Evolutionary conservation across 2,888 invertebrate species (phyloP), one percentile per base, ranked within the genome.

Genomic region (Hypercompe scribonia): DNA sequence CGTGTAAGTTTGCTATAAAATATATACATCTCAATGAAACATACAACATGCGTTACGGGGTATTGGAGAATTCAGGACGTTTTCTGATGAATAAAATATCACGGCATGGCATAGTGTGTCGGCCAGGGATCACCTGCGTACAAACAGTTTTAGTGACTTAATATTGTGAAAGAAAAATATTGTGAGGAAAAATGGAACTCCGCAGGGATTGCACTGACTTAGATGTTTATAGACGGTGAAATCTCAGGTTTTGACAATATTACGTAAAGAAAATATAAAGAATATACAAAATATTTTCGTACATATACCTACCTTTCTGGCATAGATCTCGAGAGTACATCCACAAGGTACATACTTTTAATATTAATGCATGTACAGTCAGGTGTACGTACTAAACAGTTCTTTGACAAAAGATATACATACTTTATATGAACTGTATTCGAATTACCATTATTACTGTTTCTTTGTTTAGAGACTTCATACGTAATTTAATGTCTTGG

Each of bases 81-180:
- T 39, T 58, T 33, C 50, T 58, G 65, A 33, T 75, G 75, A 75
- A 75, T 75, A 72, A 75, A 65, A 68, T 69, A 75, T 75, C 39
- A 68, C 58, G 58, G 36, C 31, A 65, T 42, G 68, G 64, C 15
- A 42, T 11, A n/a, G 34, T 61, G 64, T 54, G 39, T 36, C 24
- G n/a, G 64, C 50, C 46, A 73, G 66, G 33, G 73, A 42, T 24
- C 66, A 69, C 69, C 70, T 46, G 28, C 39, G 54, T 18, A 46
- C 21, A 10, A 31, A 33, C 36, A 18, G 21, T 58, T 31, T 28
- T 67, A 63, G 46, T 21, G 34, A 70, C 65, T n/a, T 65, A 73
- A 73, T 68, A 58, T 73, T 64, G 65, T 18, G 36, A 39, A n/a
- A 58, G 65, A 66, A 70, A 65, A 66, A 73, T 66, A 65, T 63